phyloP scores from a whole-genome alignment of 2,888 invertebrate genomes.

The Trilocha varians region DNA sequence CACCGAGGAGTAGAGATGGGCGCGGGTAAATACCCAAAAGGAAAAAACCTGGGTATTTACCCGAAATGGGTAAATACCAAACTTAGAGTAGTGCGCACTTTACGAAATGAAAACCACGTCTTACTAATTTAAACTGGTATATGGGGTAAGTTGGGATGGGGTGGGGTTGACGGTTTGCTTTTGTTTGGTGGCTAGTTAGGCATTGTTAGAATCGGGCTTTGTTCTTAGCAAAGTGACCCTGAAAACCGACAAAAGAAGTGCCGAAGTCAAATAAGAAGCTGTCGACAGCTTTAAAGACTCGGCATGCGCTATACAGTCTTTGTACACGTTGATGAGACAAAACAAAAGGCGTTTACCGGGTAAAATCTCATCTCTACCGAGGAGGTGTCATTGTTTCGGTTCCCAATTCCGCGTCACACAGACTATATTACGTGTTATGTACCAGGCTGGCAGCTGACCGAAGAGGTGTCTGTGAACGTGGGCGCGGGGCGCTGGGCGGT shows the following conservation, averaged over 20 bases:
- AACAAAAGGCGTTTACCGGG: not conserved
- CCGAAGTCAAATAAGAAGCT: not conserved
- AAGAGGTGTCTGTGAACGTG: not conserved
- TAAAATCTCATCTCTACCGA: not conserved
- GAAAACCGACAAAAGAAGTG: slow-evolving; percentile 1
- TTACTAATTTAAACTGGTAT: too few relatives aligned
- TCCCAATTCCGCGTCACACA: not conserved
- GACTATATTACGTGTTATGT: not conserved
- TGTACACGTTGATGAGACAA: slow-evolving; percentile 1
- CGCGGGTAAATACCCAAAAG: too few relatives aligned
- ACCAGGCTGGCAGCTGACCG: not conserved
- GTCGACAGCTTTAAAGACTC: slow-evolving; percentile 1
- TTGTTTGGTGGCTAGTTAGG: too few relatives aligned
- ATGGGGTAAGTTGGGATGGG: too few relatives aligned
- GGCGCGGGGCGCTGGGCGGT: slow-evolving; percentile 1
- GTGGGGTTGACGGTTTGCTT: too few relatives aligned
- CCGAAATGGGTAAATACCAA: too few relatives aligned
- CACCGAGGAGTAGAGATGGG: not conserved
- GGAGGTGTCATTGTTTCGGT: not conserved
- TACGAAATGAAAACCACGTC: too few relatives aligned
- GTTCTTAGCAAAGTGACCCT: not conserved
- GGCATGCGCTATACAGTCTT: not conserved
- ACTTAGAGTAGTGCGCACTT: too few relatives aligned
- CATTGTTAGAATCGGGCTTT: not conserved
- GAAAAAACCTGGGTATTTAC: too few relatives aligned